These are phyloP conservation scores for Boleophthalmus pectinirostris DNA, from an alignment of 2,113 vertebrate genomes.

Conservation along the genomic window DNA sequence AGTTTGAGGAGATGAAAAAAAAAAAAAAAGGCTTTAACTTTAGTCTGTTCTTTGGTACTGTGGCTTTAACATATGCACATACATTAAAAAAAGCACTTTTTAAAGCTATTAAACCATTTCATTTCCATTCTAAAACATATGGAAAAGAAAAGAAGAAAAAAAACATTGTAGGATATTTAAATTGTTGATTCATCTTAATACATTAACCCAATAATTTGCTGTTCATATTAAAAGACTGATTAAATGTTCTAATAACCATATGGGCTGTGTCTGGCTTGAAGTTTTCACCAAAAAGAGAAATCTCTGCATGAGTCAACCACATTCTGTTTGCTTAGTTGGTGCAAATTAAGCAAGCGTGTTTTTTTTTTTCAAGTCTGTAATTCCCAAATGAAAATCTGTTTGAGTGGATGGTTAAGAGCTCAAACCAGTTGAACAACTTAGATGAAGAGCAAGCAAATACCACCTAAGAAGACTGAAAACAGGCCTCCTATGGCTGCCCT, in stretches of 20 bases:
- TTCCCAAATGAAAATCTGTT: slow-evolving; percentile 44
- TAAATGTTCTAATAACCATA: slow-evolving; percentile 50
- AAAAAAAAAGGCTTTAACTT: too few species aligned
- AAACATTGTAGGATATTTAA: neutral
- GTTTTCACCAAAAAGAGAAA: slow-evolving; percentile 40
- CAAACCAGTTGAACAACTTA: slow-evolving; percentile 37
- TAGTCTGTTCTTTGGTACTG: too few species aligned
- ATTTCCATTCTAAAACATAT: too few species aligned
- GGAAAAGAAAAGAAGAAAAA: too few species aligned
- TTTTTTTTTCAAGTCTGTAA: slow-evolving; percentile 46
- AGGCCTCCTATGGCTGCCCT: slow-evolving; percentile 26
- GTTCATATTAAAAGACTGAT: neutral
- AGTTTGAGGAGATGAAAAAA: too few species aligned
- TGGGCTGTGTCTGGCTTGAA: slow-evolving; percentile 22
- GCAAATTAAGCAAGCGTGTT: slow-evolving; percentile 30
- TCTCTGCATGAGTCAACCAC: slow-evolving; percentile 46
- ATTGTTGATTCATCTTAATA: neutral
- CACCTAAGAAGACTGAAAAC: slow-evolving; percentile 29
- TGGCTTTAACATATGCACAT: too few species aligned
- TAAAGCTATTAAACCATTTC: too few species aligned
- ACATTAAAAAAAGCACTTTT: too few species aligned
- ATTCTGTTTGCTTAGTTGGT: slow-evolving; percentile 52
- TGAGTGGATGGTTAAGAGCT: slow-evolving; percentile 48
- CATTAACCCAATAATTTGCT: neutral
- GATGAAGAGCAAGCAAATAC: slow-evolving; percentile 40